phyloP scores from a whole-genome alignment of 2,113 vertebrate genomes.

The Anas platyrhynchos region DNA sequence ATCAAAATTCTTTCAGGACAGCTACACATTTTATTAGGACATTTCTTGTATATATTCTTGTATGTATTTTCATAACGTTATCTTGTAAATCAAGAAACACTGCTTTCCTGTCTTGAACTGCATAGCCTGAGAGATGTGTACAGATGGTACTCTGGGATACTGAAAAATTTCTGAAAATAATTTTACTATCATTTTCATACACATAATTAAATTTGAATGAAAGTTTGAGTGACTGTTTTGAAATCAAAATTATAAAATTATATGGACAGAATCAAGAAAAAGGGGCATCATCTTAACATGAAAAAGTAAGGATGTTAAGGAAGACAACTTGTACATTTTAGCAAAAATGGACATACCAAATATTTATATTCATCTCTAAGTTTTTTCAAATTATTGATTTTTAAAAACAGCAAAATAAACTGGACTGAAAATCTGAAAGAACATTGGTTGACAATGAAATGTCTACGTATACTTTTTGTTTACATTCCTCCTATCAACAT shows the following conservation, averaged over 20 bases:
- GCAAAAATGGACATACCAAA: background rate
- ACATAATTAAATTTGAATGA: background rate
- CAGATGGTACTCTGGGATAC: background rate
- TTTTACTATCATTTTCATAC: background rate
- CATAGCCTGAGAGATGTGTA: fast-evolving
- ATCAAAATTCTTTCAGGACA: background rate
- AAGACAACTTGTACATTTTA: background rate
- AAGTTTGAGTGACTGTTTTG: background rate
- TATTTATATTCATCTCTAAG: background rate
- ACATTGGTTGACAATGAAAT: background rate
- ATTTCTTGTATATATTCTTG: background rate
- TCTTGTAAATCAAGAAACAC: background rate
- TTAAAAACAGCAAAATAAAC: background rate
- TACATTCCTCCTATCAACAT: background rate
- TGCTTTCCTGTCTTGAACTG: background rate
- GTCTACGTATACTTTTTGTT: background rate
- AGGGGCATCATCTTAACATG: background rate
- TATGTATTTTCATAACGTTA: background rate
- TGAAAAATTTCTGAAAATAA: background rate
- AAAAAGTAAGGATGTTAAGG: background rate
- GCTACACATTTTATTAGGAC: background rate
- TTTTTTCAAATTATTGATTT: background rate
- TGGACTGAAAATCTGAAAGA: background rate
- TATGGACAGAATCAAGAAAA: background rate
- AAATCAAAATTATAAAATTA: background rate